Conservation (phyloP, 2,888 invertebrate species). For the Philereme vetulata region DNA sequence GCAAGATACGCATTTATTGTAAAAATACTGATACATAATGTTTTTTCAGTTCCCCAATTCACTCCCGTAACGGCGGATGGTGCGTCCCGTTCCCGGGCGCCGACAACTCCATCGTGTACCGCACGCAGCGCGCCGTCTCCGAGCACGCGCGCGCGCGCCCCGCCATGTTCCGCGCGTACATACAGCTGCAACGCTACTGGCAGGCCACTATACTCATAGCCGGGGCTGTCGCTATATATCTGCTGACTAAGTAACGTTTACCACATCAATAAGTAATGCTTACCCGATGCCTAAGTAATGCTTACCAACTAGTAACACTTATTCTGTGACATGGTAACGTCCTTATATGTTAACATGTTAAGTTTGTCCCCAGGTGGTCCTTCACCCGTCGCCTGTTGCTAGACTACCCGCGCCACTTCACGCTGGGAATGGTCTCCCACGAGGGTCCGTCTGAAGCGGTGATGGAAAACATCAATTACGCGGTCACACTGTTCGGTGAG, state of each 20-base stretch:
- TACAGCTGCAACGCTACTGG: slow-evolving; percentile 71
- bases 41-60: slow-evolving; percentile 60
- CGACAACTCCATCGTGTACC: slow-evolving; percentile 91
- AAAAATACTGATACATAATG: no score
- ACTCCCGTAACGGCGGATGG: slow-evolving; percentile 79
- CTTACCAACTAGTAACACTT: no score
- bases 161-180: slow-evolving; percentile 90
- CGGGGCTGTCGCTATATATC: slow-evolving; percentile 75
- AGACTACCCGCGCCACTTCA: slow-evolving; percentile 81
- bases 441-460: slow-evolving; percentile 86
- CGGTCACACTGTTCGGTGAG: slow-evolving; percentile 87
- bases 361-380: slow-evolving; percentile 35
- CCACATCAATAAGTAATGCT: no score
- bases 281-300: no score
- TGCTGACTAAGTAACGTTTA: slow-evolving; percentile 44
- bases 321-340: no score
- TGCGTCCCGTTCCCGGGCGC: slow-evolving; percentile 92
- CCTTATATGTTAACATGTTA: neutral
- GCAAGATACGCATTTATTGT: no score
- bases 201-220: slow-evolving; percentile 75
- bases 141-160: slow-evolving; percentile 88
- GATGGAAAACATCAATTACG: slow-evolving; percentile 85
- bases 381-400: slow-evolving; percentile 54
- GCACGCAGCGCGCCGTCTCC: slow-evolving; percentile 91
- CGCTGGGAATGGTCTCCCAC: slow-evolving; percentile 87